Base-by-base conservation (phyloP, 2,888 invertebrate species). In the Leptinotarsa peninsularis region DNA sequence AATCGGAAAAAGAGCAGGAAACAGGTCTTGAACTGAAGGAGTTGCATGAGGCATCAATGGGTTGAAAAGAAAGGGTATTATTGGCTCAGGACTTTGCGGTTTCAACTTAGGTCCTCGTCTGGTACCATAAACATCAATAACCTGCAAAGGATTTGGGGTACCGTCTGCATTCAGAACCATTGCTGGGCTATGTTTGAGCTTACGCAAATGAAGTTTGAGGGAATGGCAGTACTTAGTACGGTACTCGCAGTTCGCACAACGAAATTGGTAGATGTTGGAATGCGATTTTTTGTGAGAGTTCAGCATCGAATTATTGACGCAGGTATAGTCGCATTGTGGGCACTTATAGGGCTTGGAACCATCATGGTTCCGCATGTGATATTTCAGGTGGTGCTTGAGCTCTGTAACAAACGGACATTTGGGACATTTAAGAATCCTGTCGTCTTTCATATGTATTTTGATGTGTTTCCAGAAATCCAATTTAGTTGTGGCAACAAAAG, bases 181-280 rank as follows among this genome's bases (percentile, higher is more conserved):
- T 0, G 95, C 97, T 0, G 98, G 97, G 79, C 93, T 93, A 87
- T 99, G 99, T 49, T 91, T 91, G 86, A 98, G 96, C 87, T 98
- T 98, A 63, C 96, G 91, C 58, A 99, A 90, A 88, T 99, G 99
- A 43, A 98, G 90, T 89, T 99, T 99, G 69, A 99, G 90, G 21
- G 98, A 97, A 89, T 99, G 99, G 84, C 97, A 97, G 87, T 99
- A 99, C 87, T 99, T 99, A 33, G 98, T 98, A 10, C 96, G 97
- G 87, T 99, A 99, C 73, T 94, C 93, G 88, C 99, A 99, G 86
- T 98, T 95, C 0, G 94, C 90, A 87, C 99, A 99, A 56, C 96
- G 92, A 88, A 97, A 98, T 86, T 96, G 97, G 85, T 98, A 97
- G 1, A 98, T 91, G 80, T 93, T 94, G 0, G 95, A 95, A 88